Conservation (phyloP, 1,140 invertebrate genomes). For the Phymastichus coffea region DNA sequence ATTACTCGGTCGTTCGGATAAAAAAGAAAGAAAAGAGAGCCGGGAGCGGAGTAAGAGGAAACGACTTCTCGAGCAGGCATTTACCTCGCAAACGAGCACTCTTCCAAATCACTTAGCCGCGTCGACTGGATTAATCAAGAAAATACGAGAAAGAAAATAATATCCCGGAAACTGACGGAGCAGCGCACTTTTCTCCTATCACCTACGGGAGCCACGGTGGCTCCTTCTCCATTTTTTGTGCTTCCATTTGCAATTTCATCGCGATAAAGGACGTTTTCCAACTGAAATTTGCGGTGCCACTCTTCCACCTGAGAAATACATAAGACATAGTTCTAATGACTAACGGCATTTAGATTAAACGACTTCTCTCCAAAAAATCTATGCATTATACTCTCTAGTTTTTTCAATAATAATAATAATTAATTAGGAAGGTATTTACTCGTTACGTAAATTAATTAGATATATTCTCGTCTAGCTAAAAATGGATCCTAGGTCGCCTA, state of each 20-base stretch:
- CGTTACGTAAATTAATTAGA: constrained; percentile 38
- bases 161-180: background rate
- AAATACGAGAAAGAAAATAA: constrained; percentile 14
- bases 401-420: constrained; percentile 48
- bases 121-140: constrained; percentile 19
- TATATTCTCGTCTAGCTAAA: constrained; percentile 49
- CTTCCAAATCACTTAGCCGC: constrained; percentile 21
- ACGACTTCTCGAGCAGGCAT: constrained; percentile 1
- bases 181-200: constrained; percentile 3
- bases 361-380: constrained; percentile 47
- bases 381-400: constrained; percentile 41
- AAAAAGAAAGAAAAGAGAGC: background rate
- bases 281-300: background rate
- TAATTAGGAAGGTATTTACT: constrained; percentile 46
- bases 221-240: background rate
- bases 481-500: constrained; percentile 53
- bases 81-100: constrained; percentile 17
- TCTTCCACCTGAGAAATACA: constrained; percentile 49
- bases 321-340: constrained; percentile 51
- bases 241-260: background rate
- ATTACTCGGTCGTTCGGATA: constrained; percentile 10
- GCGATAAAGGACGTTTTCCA: background rate
- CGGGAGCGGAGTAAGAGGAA: background rate
- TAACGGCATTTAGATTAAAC: constrained; percentile 47
- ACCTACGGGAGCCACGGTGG: background rate